Evolutionary conservation across 2,888 invertebrate species (phyloP), one percentile per base, ranked within the genome.

Genomic region (Drosophila meridionalis): DNA sequence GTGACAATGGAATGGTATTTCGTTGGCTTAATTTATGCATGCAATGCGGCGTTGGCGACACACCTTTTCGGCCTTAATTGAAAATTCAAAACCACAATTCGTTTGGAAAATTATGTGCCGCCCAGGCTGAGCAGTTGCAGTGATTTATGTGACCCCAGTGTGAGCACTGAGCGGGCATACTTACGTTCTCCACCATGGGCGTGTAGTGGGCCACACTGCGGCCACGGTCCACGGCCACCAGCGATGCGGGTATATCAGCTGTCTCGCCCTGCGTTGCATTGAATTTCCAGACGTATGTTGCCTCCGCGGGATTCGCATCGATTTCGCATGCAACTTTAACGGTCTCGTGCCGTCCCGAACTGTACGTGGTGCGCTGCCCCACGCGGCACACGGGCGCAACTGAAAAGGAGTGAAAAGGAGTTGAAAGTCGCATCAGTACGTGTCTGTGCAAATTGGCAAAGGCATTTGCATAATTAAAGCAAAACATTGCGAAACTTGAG

Each of bases 271-370:
- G 89, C 48, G 95, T 95, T 91, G 96, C 96, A 94, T 97, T 97
- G 93, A 97, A 96, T 93, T 95, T 96, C 96, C 96, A 96, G 70
- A 94, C 94, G 93, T 96, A 96, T 80, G 94, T 94, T 43, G 96
- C 94, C 79, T 95, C 95, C 64, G 94, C 93, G 26, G 97, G 97
- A 93, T 96, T 96, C 42, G 96, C 96, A 89, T 96, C 96, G 66
- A 96, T 93, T 91, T 96, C 96, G 92, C 96, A 97, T n/a, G 94
- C 94, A 77, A 96, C 95, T 89, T 94, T 94, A 45, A 95, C 95
- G 11, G 94, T 94, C 92, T 97, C 96, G 76, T 95, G 95, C 20
- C 96, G 94, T 12, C 96, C 96, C n/a, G 96, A 95, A 34, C 96
- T 96, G 90, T 95, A 96, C 14, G 95, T 94, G 78, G 94, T 95